A percentile compares a stretch with the other conserved stretches of the same genome.
These are phyloP conservation scores for Hirudo medicinalis DNA, from an alignment of 1,140 invertebrate species.

Conservation along the genomic window DNA sequence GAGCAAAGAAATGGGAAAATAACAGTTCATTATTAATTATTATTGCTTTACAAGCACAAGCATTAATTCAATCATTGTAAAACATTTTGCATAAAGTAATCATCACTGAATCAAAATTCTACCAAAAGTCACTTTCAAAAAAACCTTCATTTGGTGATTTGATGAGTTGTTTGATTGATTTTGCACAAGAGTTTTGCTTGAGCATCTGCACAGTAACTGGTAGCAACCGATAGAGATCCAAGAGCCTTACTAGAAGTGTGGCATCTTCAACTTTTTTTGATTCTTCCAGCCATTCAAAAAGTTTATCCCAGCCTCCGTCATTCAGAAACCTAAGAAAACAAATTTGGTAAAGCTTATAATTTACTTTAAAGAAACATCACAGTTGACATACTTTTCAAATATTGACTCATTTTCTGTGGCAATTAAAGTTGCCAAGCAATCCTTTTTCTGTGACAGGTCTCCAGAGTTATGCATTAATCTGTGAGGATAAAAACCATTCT, in stretches of 20 bases:
- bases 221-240: constrained; percentile 64
- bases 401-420: no score
- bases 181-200: constrained; percentile 77
- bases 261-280: constrained; percentile 67
- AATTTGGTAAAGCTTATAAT: neutral
- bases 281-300: constrained; percentile 74
- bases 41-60: no score
- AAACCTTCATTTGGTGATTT: constrained; percentile 64
- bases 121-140: neutral
- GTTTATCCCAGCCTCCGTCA: constrained; percentile 73
- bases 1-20: no score
- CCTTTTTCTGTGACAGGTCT: no score
- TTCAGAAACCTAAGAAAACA: constrained; percentile 59
- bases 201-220: constrained; percentile 76
- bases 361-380: no score
- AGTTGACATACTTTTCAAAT: no score
- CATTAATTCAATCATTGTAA: no score
- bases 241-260: constrained; percentile 66
- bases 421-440: no score
- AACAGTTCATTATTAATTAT: no score
- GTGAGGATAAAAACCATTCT: no score
- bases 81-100: neutral
- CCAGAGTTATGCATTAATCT: no score
- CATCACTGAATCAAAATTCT: neutral
- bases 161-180: constrained; percentile 72